Evolutionary conservation across 2,797 vertebrate species (phyloP).

Genomic region (Lagorchestes hirsutus): DNA sequence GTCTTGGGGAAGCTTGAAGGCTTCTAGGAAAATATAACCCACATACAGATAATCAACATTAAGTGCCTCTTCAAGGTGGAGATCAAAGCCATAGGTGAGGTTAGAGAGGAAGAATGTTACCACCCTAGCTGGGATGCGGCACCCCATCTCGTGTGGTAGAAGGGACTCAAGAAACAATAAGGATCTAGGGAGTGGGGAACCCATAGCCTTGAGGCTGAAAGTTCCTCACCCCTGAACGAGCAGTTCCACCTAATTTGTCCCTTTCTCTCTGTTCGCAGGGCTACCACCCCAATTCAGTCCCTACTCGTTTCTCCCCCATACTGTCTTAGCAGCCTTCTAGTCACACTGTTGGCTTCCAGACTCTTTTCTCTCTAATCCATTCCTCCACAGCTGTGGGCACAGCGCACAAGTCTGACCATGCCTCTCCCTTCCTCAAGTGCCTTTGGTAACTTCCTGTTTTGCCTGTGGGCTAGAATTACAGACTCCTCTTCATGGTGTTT

Average conservation of each 20-base stretch:
- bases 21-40: background rate
- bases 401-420: background rate
- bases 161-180: constrained; percentile 40
- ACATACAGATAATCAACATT: background rate
- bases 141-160: constrained; percentile 39
- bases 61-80: background rate
- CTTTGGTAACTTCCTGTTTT: background rate
- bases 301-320: background rate
- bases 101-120: background rate
- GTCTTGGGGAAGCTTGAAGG: background rate
- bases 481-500: background rate
- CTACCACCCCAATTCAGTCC: background rate
- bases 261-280: background rate
- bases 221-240: background rate
- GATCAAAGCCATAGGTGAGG: background rate
- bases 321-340: background rate
- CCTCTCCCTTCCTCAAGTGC: background rate
- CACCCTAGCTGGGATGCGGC: background rate
- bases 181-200: no score
- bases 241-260: background rate
- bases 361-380: background rate
- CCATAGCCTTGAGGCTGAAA: no score
- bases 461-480: background rate
- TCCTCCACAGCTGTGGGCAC: background rate
- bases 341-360: background rate